These are phyloP conservation scores for Volucella inanis DNA, from an alignment of 2,888 invertebrate species.

Conservation along the genomic window DNA sequence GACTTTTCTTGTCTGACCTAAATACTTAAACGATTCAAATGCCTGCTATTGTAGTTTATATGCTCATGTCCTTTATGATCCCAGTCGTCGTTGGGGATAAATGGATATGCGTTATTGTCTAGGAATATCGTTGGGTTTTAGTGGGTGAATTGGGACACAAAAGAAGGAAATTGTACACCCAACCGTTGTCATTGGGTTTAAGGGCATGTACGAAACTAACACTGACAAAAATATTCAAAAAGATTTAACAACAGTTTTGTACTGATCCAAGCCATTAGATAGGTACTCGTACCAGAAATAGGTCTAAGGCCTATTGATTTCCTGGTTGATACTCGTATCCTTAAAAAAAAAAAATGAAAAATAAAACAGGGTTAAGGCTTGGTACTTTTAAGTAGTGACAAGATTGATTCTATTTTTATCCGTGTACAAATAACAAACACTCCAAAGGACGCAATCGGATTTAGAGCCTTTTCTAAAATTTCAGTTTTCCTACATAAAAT, in stretches of 20 bases:
- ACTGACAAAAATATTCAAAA: too few species aligned
- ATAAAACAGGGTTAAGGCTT: too few species aligned
- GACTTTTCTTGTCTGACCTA: constrained; percentile 33
- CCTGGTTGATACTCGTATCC: too few species aligned
- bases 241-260: too few species aligned
- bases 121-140: constrained; percentile 3
- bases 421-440: not conserved
- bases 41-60: constrained; percentile 3
- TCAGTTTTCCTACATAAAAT: not conserved
- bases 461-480: constrained; percentile 5
- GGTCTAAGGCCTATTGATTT: too few species aligned
- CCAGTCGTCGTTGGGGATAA: constrained; percentile 6
- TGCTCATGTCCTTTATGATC: constrained; percentile 16
- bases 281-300: too few species aligned
- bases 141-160: not conserved
- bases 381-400: too few species aligned
- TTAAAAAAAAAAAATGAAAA: too few species aligned
- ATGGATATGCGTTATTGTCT: constrained; percentile 13
- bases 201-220: not conserved
- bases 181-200: constrained; percentile 27
- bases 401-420: too few species aligned
- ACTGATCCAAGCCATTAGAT: too few species aligned
- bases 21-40: constrained; percentile 31
- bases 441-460: constrained; percentile 11
- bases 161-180: constrained; percentile 21